Evolutionary conservation across 2,888 invertebrate genomes (phyloP), one percentile per base, ranked within the genome.

Genomic region (Drosophila neotestacea): DNA sequence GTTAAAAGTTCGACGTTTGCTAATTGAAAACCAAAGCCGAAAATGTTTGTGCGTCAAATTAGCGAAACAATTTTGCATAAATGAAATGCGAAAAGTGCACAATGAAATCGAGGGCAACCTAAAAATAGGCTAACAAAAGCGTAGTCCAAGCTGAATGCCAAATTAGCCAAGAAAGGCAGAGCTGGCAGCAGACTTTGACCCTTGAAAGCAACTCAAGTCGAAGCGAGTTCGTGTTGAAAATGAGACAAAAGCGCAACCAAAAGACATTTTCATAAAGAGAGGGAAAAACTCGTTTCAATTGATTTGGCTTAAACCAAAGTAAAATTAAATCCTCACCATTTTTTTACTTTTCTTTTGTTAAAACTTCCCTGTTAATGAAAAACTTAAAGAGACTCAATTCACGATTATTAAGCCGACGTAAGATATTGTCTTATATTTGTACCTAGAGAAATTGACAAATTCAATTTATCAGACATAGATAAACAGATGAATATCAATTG

Each of bases 1-100:
- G 77, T 54, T 73, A 64, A 73, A 55, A 64, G 22, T 22, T 22
- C 22, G 3, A 22, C 4, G 11, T 56, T 32, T 11, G 73, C 81
- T 83, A 77, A 81, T 80, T 85, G 70, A 80, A 82, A 79, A 68
- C 38, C 59, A 62, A 59, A 69, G 46, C 61, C 69, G 28, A 41
- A 68, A 80, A 59, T 70, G 48, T 55, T 65, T 66, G 47, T 54
- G 50, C 66, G 32, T 64, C 52, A 73, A 77, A 77, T 77, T 64
- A 62, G 73, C 77, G 51, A 60, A 65, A 51, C 54, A 59, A 56
- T 65, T 77, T 73, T 56, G 56, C 61, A 77, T 63, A 73, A 77
- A 41, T 48, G 60, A 68, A 72, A 72, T 48, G 59, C 73, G 46
- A 59, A 67, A 67, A 68, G 22, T 36, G 55, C 70, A 59, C 68